Conservation (phyloP, 2,797 vertebrate genomes). For the Megaceryle alcyon region DNA sequence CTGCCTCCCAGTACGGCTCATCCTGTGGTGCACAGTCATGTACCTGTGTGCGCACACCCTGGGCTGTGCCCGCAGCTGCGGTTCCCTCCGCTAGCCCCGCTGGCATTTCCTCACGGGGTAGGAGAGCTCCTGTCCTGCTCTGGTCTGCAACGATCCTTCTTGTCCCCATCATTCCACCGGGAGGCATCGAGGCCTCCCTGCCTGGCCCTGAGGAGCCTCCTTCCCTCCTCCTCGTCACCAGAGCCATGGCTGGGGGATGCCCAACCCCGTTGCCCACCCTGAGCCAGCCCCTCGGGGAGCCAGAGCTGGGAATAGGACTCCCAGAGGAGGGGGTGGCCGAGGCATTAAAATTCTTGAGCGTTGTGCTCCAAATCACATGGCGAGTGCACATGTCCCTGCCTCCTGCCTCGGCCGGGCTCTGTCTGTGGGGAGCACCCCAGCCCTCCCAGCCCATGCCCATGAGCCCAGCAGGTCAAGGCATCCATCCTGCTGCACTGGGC, state of each 20-base stretch:
- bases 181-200: background rate
- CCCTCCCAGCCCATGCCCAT: fast-evolving
- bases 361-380: background rate
- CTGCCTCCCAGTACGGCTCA: background rate
- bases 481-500: background rate
- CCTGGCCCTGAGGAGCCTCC: fast-evolving
- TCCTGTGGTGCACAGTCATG: background rate
- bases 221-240: background rate
- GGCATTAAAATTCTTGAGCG: background rate
- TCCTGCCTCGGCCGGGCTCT: background rate
- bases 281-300: background rate
- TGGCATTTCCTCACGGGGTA: fast-evolving
- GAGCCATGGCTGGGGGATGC: background rate
- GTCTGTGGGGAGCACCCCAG: background rate
- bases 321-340: fast-evolving
- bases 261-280: fast-evolving
- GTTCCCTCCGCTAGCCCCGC: fast-evolving
- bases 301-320: background rate
- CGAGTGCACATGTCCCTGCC: fast-evolving
- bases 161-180: fast-evolving
- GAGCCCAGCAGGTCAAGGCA: fast-evolving
- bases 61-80: background rate
- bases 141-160: fast-evolving
- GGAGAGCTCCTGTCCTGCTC: background rate
- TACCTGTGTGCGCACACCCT: fast-evolving